phyloP scores from a whole-genome alignment of 2,113 vertebrate genomes.

The Enhydra lutris region DNA sequence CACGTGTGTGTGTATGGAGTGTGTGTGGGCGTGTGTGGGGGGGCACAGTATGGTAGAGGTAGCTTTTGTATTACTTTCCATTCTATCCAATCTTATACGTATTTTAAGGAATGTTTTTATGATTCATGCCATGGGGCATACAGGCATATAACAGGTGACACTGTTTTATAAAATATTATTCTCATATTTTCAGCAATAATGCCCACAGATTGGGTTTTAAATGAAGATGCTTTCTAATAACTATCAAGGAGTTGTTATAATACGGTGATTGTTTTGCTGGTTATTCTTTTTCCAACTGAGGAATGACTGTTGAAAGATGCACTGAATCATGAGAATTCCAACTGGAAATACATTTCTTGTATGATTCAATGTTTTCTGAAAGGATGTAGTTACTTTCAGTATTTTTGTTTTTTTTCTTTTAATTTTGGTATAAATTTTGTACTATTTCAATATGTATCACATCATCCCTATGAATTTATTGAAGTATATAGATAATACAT shows the following conservation, averaged over 20 bases:
- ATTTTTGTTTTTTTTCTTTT: neutral
- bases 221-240: neutral
- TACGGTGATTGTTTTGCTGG: neutral
- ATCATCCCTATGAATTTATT: neutral
- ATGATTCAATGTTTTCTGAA: neutral
- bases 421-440: neutral
- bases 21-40: neutral
- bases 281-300: neutral
- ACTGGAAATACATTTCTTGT: neutral
- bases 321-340: neutral
- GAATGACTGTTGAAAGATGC: neutral
- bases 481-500: neutral
- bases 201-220: neutral
- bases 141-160: neutral
- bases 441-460: neutral
- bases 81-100: neutral
- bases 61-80: neutral
- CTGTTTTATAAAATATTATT: neutral
- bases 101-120: neutral
- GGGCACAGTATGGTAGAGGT: rapidly evolving
- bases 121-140: neutral
- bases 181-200: neutral
- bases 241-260: neutral
- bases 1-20: neutral
- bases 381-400: neutral